A percentile compares a stretch with the other conserved stretches of the same genome.
phyloP scores from a whole-genome alignment of 2,797 vertebrate species.

The Nyctalus aviator region DNA sequence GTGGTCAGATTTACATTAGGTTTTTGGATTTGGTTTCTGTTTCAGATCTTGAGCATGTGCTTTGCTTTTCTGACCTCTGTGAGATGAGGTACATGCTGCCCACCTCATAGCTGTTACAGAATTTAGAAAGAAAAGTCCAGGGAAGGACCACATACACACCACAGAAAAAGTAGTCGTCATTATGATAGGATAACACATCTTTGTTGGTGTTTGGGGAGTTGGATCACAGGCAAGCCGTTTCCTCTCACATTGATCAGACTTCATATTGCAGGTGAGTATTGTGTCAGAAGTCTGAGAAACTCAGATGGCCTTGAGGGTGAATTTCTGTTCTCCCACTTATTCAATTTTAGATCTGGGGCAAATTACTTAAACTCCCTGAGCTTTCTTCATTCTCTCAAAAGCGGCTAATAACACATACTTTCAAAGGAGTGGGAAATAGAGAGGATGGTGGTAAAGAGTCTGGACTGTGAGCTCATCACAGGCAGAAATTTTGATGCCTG shows the following conservation, averaged over 20 bases:
- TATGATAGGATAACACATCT: neutral
- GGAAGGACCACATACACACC: neutral
- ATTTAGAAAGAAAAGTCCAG: neutral
- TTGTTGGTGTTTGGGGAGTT: neutral
- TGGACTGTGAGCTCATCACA: neutral
- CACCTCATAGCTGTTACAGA: neutral
- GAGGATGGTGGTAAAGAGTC: neutral
- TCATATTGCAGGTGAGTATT: neutral
- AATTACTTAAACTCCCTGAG: neutral
- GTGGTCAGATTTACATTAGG: neutral
- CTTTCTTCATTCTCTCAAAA: neutral
- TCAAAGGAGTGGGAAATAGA: neutral
- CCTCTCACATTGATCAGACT: neutral
- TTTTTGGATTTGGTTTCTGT: neutral
- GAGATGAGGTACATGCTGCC: neutral
- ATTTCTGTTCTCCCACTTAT: neutral
- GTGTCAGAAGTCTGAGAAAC: neutral
- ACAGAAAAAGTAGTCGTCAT: neutral
- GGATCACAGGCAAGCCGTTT: neutral
- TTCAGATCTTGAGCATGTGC: neutral
- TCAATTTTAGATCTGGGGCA: neutral
- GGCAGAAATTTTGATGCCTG: neutral
- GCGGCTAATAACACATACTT: neutral
- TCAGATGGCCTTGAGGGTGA: neutral
- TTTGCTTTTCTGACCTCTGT: neutral